These are phyloP conservation scores for Leptopilina drosophilae DNA, from an alignment of 2,888 invertebrate species.

Conservation along the genomic window DNA sequence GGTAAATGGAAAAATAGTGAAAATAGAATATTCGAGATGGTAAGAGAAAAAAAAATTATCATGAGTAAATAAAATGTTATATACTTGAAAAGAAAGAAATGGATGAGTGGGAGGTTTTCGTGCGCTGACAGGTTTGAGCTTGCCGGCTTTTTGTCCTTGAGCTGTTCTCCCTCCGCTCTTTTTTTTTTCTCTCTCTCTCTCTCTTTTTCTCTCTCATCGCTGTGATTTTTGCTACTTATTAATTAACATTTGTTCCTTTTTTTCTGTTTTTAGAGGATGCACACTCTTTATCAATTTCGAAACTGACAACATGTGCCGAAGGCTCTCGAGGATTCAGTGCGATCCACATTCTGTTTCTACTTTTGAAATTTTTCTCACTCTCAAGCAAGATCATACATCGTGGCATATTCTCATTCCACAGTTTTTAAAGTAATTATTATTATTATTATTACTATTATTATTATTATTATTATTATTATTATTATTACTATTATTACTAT, in stretches of 20 bases:
- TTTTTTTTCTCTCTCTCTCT: neutral
- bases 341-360: slow-evolving; percentile 93
- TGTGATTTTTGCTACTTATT: neutral
- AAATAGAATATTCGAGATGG: neutral
- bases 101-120: slow-evolving; percentile 13
- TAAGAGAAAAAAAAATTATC: neutral
- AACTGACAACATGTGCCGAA: slow-evolving; percentile 83
- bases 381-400: slow-evolving; percentile 90
- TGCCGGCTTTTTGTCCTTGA: slow-evolving; percentile 36
- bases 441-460: neutral
- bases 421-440: slow-evolving; percentile 89
- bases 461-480: no score
- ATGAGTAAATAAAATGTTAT: slow-evolving; percentile 5
- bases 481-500: no score
- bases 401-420: slow-evolving; percentile 93
- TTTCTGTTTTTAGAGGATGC: slow-evolving; percentile 80
- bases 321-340: slow-evolving; percentile 89
- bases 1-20: no score
- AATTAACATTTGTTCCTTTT: neutral
- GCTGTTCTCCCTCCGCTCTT: no score
- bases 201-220: neutral
- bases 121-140: slow-evolving; percentile 23
- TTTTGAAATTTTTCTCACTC: slow-evolving; percentile 92
- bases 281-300: slow-evolving; percentile 91
- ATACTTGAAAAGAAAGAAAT: neutral